Evolutionary conservation across 2,888 invertebrate genomes (phyloP).

Genomic region (Acrobasis consociella): DNA sequence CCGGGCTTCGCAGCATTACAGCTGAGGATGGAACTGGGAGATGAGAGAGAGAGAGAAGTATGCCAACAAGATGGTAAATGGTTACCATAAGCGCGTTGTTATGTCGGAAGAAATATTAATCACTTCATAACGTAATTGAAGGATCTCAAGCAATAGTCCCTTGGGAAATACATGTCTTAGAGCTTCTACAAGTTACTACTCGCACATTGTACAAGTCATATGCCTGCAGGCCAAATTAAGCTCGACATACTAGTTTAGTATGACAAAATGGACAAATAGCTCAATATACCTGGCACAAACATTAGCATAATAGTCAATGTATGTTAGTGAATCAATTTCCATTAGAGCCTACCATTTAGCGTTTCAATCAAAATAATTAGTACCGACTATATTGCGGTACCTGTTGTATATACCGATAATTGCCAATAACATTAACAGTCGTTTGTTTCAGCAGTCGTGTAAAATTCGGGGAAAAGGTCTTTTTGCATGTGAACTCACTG

Average conservation of each 20-base stretch:
- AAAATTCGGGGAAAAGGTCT: neutral
- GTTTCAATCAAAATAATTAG: slow-evolving; percentile 13
- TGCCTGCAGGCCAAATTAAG: too few species aligned
- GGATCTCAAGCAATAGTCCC: too few species aligned
- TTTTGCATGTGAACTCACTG: neutral
- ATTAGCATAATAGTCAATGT: neutral
- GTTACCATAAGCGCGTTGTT: too few species aligned
- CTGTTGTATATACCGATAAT: neutral
- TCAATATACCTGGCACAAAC: neutral
- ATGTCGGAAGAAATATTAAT: too few species aligned
- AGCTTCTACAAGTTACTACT: too few species aligned
- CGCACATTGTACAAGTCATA: too few species aligned
- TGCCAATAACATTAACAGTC: slow-evolving; percentile 5
- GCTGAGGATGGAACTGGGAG: too few species aligned
- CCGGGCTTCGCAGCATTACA: too few species aligned
- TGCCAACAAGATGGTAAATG: too few species aligned
- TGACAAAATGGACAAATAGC: neutral
- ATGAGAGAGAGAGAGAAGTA: too few species aligned
- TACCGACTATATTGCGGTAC: neutral
- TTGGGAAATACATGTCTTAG: too few species aligned
- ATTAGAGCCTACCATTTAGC: slow-evolving; percentile 4
- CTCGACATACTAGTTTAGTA: neutral
- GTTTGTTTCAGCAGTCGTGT: neutral
- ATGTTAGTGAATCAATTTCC: slow-evolving; percentile 7
- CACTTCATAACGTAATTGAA: too few species aligned